Percentiles rank a stretch among this genome's conserved stretches.
Conservation (phyloP, 2,888 invertebrate genomes). For the Ptilodon capucinus region DNA sequence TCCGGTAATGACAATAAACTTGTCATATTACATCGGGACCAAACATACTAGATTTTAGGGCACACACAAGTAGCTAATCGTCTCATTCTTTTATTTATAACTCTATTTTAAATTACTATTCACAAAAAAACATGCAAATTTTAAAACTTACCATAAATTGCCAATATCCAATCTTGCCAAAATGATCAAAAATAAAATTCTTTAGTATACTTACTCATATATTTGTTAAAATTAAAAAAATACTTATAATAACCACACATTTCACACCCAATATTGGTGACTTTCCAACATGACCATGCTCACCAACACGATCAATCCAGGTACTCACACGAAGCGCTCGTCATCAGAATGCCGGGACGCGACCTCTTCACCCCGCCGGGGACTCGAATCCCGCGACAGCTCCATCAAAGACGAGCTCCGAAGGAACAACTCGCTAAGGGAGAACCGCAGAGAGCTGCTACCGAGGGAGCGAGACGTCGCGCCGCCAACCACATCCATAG, state of each 20-base stretch:
- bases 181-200: no score
- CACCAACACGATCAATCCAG: slow-evolving; percentile 35
- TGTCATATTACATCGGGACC: no score
- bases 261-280: not conserved
- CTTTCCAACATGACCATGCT: not conserved
- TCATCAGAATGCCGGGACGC: slow-evolving; percentile 76
- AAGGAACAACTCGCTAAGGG: slow-evolving; percentile 70
- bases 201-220: no score
- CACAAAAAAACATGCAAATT: no score
- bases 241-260: not conserved
- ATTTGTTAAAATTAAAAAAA: no score
- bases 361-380: slow-evolving; percentile 62
- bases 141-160: no score
- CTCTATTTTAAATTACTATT: no score
- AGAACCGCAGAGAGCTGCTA: slow-evolving; percentile 55
- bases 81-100: no score
- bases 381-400: slow-evolving; percentile 61
- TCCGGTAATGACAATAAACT: no score
- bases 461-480: slow-evolving; percentile 44
- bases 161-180: no score
- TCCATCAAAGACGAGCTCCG: slow-evolving; percentile 67
- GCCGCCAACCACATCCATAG: slow-evolving; percentile 60
- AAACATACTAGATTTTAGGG: no score
- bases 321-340: slow-evolving; percentile 76
- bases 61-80: no score